These are phyloP conservation scores for Calephelis perditalis DNA, from an alignment of 2,888 invertebrate species.

Conservation along the genomic window DNA sequence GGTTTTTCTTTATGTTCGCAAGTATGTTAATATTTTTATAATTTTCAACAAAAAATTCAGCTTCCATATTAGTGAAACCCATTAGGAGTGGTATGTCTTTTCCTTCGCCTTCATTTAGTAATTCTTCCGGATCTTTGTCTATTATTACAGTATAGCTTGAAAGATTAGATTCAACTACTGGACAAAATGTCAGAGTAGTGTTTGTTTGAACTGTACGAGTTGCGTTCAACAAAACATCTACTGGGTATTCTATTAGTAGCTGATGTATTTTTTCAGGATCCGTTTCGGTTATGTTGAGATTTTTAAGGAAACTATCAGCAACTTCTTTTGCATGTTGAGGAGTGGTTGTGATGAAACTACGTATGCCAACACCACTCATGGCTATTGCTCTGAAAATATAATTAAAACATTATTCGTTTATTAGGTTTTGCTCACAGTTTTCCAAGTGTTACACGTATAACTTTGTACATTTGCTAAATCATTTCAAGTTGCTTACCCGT, in stretches of 20 bases:
- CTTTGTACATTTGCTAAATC: too few species aligned
- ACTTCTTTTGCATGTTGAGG: constrained; percentile 45
- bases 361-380: constrained; percentile 55
- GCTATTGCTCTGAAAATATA: constrained; percentile 42
- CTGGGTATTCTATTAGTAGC: constrained; percentile 43
- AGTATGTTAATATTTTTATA: constrained; percentile 46
- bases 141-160: constrained; percentile 53
- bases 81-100: constrained; percentile 51
- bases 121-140: constrained; percentile 51
- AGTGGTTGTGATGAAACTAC: constrained; percentile 47
- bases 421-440: too few species aligned
- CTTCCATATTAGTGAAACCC: constrained; percentile 56
- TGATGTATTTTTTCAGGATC: constrained; percentile 46
- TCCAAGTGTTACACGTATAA: too few species aligned
- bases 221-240: constrained; percentile 47
- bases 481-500: too few species aligned
- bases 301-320: constrained; percentile 42
- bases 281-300: constrained; percentile 61
- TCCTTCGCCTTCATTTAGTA: constrained; percentile 48
- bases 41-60: constrained; percentile 49
- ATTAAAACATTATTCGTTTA: too few species aligned
- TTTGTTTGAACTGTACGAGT: constrained; percentile 42
- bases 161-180: constrained; percentile 50
- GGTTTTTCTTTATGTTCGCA: constrained; percentile 36
- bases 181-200: constrained; percentile 49